Conservation (phyloP, 2,888 invertebrate species). For the Helicoverpa assulta region DNA sequence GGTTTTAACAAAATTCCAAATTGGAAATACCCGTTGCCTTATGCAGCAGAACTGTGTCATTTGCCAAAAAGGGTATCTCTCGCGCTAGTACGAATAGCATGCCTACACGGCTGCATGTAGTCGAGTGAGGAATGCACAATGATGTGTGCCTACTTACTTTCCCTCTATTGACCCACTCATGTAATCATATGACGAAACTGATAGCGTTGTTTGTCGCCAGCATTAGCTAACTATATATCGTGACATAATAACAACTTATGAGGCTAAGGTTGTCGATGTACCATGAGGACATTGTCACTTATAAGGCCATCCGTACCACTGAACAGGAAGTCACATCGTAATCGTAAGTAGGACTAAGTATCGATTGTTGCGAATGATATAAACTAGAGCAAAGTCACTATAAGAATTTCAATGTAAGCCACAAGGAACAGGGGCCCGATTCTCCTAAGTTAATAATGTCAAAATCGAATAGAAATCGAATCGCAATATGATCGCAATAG, state of each 20-base stretch:
- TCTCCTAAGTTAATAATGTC: too few species aligned
- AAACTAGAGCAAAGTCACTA: constrained; percentile 20
- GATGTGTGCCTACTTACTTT: constrained; percentile 60
- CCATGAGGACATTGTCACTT: constrained; percentile 41
- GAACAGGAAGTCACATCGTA: constrained; percentile 47
- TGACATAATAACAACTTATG: constrained; percentile 77
- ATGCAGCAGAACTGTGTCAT: constrained; percentile 30
- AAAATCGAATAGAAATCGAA: too few species aligned
- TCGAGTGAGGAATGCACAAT: constrained; percentile 38
- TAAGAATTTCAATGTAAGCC: constrained; percentile 18
- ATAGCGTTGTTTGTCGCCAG: constrained; percentile 60
- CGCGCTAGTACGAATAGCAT: constrained; percentile 24
- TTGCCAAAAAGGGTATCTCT: constrained; percentile 25
- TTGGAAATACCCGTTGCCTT: constrained; percentile 19
- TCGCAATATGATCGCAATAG: too few species aligned
- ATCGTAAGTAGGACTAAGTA: constrained; percentile 26
- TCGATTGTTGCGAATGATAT: constrained; percentile 13
- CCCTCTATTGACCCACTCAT: constrained; percentile 65
- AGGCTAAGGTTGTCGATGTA: constrained; percentile 84
- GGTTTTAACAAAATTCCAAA: constrained; percentile 10
- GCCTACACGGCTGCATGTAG: constrained; percentile 8
- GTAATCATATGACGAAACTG: constrained; percentile 73
- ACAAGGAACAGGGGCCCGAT: not conserved
- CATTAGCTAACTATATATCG: constrained; percentile 73
- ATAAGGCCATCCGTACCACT: constrained; percentile 55